Conservation (phyloP, 2,797 vertebrate genomes). For the Mormyrops boulengeri region DNA sequence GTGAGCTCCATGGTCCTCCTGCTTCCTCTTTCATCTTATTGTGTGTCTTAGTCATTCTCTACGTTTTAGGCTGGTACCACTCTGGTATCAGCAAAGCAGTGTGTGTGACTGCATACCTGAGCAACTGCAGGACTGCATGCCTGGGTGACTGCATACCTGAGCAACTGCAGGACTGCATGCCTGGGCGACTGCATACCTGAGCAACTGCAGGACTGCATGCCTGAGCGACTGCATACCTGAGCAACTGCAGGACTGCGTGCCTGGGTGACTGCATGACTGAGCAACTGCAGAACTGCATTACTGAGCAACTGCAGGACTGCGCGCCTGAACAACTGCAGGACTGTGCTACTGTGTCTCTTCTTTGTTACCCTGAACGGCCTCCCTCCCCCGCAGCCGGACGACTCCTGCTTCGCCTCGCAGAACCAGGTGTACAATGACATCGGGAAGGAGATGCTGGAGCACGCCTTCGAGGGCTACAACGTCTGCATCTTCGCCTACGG, state of each 20-base stretch:
- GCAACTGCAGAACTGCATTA: too few relatives aligned
- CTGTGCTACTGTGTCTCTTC: neutral
- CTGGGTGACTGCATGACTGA: neutral
- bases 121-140: too few relatives aligned
- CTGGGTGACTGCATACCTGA: too few relatives aligned
- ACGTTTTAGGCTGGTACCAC: neutral
- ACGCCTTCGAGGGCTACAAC: constrained; percentile 96
- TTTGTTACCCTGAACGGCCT: neutral
- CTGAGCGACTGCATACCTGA: too few relatives aligned
- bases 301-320: too few relatives aligned
- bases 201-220: too few relatives aligned
- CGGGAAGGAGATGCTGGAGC: constrained; percentile 93
- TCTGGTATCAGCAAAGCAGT: neutral
- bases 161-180: too few relatives aligned
- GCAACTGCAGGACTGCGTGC: too few relatives aligned
- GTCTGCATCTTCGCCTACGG: constrained; percentile 98
- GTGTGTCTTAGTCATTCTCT: neutral
- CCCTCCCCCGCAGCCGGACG: constrained; percentile 69
- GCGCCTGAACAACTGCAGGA: too few relatives aligned
- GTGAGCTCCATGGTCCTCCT: constrained; percentile 56
- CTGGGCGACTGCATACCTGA: neutral
- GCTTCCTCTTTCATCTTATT: neutral
- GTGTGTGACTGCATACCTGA: neutral
- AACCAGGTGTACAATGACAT: constrained; percentile 94
- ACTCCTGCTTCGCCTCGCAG: constrained; percentile 88